Evolutionary conservation across 2,113 vertebrate species (phyloP).

Genomic region (Callospermophilus lateralis): DNA sequence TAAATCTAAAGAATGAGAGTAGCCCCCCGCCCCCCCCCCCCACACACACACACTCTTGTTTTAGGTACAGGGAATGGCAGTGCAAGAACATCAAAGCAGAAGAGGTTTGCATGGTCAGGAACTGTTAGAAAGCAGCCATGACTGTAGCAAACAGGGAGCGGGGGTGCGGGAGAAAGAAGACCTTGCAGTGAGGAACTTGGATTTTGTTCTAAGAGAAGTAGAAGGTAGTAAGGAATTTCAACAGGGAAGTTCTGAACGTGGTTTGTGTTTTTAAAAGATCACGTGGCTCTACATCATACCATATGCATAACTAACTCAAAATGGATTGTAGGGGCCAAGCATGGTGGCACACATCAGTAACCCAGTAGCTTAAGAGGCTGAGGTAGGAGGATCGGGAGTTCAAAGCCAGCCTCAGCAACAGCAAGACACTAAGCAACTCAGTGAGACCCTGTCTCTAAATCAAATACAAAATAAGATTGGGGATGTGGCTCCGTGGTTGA

Average conservation of each 20-base stretch:
- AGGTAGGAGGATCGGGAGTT: no score
- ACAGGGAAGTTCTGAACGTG: neutral
- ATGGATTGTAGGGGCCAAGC: neutral
- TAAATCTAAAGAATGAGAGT: neutral
- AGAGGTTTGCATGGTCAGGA: neutral
- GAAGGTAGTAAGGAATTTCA: neutral
- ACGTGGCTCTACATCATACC: neutral
- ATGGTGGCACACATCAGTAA: no score
- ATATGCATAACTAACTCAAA: neutral
- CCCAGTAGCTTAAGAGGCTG: no score
- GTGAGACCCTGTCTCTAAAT: no score
- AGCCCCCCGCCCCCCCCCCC: no score
- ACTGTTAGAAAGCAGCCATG: neutral
- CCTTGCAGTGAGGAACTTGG: neutral
- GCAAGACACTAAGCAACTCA: no score
- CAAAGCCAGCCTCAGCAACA: no score
- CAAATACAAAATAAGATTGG: no score
- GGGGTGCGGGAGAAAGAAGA: neutral
- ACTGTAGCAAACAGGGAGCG: neutral
- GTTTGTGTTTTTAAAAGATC: conserved; percentile 7
- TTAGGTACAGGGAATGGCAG: neutral
- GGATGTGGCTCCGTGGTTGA: no score
- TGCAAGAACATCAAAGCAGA: neutral
- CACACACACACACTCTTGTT: no score
- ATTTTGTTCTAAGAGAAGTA: neutral